A percentile compares a stretch with the other conserved stretches of the same genome.
Conservation (phyloP, 1,140 invertebrate species). For the Gryon sp. region DNA sequence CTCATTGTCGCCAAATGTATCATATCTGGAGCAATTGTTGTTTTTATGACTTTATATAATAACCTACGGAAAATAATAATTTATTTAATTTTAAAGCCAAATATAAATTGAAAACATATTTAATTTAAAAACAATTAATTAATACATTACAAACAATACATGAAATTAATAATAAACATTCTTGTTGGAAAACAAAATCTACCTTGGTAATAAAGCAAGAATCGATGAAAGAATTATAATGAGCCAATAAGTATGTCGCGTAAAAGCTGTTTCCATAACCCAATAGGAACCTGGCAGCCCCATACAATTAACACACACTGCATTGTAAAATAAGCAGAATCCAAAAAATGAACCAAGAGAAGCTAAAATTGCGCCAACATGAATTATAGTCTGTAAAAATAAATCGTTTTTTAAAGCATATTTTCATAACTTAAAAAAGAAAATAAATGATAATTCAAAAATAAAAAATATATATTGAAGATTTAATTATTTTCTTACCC, state of each 20-base stretch:
- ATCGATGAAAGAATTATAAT: slow-evolving; percentile 87
- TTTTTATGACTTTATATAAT: slow-evolving; percentile 69
- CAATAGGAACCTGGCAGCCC: slow-evolving; percentile 91
- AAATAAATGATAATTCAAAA: neutral
- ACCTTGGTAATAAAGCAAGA: slow-evolving; percentile 92
- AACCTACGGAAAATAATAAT: slow-evolving; percentile 69
- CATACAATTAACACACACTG: slow-evolving; percentile 88
- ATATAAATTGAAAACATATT: slow-evolving; percentile 6
- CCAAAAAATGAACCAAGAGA: slow-evolving; percentile 91
- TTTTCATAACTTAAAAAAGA: no score
- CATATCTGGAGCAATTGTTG: slow-evolving; percentile 73
- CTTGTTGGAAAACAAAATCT: no score
- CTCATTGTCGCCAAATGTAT: slow-evolving; percentile 66
- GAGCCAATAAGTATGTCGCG: slow-evolving; percentile 88
- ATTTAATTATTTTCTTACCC: no score
- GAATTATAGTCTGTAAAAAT: slow-evolving; percentile 90
- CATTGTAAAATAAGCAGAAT: slow-evolving; percentile 92
- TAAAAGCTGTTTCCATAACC: slow-evolving; percentile 90
- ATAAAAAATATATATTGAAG: neutral
- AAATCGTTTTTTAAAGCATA: no score
- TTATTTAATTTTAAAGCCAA: slow-evolving; percentile 12
- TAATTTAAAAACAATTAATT: no score
- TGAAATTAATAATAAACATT: no score
- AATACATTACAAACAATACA: no score
- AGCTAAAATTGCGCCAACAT: slow-evolving; percentile 86